These are phyloP conservation scores for Apostichopus leukothele DNA, from an alignment of 53 echinoderm and acorn worm genomes.

Conservation along the genomic window DNA sequence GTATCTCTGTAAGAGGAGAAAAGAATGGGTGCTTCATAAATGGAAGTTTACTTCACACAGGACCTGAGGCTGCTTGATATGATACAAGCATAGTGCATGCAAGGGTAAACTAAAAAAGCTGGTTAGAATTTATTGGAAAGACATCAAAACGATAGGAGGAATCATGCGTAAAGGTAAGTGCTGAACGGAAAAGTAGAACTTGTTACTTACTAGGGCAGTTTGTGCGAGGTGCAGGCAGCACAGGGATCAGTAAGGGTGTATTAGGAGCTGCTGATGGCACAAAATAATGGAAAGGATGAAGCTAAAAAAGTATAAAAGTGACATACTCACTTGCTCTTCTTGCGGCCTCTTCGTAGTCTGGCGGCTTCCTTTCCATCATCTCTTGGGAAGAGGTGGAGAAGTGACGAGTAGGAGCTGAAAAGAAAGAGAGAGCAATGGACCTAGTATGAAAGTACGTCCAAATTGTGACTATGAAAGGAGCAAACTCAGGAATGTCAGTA, in stretches of 20 bases:
- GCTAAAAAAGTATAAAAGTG: constrained; percentile 21
- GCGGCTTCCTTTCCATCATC: constrained; percentile 81
- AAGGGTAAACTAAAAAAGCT: no score
- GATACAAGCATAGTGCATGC: no score
- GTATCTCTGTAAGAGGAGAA: no score
- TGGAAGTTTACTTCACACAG: not conserved
- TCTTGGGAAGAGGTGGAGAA: constrained; percentile 77
- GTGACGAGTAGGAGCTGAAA: constrained; percentile 58
- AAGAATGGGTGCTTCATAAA: no score
- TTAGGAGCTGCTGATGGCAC: not conserved
- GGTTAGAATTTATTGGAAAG: not conserved
- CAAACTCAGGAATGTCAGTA: no score
- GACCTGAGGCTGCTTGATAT: not conserved
- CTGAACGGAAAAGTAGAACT: not conserved
- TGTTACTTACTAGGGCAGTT: not conserved
- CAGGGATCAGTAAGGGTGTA: not conserved
- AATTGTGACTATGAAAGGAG: no score
- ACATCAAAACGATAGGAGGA: not conserved
- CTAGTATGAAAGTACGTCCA: no score
- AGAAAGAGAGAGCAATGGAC: not conserved
- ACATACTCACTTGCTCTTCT: constrained; percentile 85
- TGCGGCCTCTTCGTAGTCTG: constrained; percentile 90
- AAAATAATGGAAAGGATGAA: not conserved
- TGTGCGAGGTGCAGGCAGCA: not conserved
- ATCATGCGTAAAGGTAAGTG: not conserved